phyloP scores from a whole-genome alignment of 2,888 invertebrate genomes.

The Elgonia sp. region DNA sequence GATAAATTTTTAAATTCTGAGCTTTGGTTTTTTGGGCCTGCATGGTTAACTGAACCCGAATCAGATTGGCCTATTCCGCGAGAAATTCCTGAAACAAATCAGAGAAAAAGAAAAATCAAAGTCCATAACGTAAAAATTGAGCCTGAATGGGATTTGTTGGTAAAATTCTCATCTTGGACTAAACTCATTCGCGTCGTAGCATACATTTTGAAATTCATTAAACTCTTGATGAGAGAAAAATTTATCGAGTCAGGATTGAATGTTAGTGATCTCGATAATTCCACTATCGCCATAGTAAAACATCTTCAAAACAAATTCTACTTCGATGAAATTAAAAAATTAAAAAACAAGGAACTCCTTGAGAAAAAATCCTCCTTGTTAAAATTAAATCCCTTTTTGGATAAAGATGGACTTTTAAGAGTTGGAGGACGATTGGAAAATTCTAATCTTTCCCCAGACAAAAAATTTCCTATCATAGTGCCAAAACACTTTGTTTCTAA shows the following conservation, averaged over 20 bases:
- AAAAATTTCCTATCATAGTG: neutral
- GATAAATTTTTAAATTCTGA: neutral
- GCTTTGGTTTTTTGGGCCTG: neutral
- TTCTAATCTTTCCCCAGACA: neutral
- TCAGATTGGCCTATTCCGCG: neutral
- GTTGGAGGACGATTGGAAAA: neutral
- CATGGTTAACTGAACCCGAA: neutral
- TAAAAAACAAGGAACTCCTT: neutral
- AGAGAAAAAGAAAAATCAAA: neutral
- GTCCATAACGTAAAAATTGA: too few species aligned
- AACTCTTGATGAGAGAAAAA: too few species aligned
- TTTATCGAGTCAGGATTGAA: too few species aligned
- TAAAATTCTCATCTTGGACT: too few species aligned
- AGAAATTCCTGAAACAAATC: neutral
- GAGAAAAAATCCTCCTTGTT: neutral
- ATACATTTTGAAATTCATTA: too few species aligned
- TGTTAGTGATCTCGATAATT: too few species aligned
- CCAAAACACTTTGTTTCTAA: neutral
- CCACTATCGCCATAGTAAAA: neutral
- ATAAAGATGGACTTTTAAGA: neutral
- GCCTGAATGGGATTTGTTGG: too few species aligned
- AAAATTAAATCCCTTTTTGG: neutral
- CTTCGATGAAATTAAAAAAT: neutral
- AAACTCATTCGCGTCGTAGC: too few species aligned
- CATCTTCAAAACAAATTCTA: neutral